Percentiles rank a stretch among this genome's conserved stretches.
These are phyloP conservation scores for Calliopum simillimum DNA, from an alignment of 2,888 invertebrate species.

Conservation along the genomic window DNA sequence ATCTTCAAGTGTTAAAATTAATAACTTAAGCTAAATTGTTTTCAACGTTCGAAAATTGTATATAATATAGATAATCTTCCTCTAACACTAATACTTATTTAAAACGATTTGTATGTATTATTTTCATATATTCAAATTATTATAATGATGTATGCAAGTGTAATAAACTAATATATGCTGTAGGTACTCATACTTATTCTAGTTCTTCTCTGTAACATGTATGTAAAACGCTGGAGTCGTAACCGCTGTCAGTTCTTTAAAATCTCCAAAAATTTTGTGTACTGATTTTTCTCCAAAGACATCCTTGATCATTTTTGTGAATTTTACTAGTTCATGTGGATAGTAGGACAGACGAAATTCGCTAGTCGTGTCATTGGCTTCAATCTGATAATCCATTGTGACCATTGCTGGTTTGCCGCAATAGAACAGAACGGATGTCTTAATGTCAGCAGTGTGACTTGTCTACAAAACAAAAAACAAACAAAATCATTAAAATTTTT, in stretches of 20 bases:
- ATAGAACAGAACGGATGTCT: slow-evolving; percentile 85
- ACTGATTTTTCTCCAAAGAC: slow-evolving; percentile 75
- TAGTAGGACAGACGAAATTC: slow-evolving; percentile 90
- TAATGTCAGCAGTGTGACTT: slow-evolving; percentile 83
- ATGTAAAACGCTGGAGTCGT: slow-evolving; percentile 85
- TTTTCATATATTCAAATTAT: slow-evolving; percentile 20
- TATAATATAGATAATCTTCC: slow-evolving; percentile 25
- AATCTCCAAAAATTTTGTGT: slow-evolving; percentile 84
- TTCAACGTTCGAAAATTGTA: background rate
- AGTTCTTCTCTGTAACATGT: slow-evolving; percentile 79
- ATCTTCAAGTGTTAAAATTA: slow-evolving; percentile 5
- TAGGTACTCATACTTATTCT: slow-evolving; percentile 47
- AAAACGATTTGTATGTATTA: slow-evolving; percentile 3
- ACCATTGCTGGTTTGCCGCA: slow-evolving; percentile 81
- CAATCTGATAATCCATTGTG: slow-evolving; percentile 85
- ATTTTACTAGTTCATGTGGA: slow-evolving; percentile 81
- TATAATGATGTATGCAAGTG: background rate
- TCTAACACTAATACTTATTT: background rate
- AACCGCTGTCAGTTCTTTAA: slow-evolving; percentile 76
- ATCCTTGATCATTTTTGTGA: slow-evolving; percentile 77
- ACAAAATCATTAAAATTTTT: background rate
- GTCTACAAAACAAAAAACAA: slow-evolving; percentile 71
- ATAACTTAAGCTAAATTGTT: slow-evolving; percentile 36
- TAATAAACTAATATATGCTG: slow-evolving; percentile 10
- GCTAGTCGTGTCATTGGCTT: slow-evolving; percentile 71